A percentile compares a stretch with the other conserved stretches of the same genome.
These are phyloP conservation scores for Lutra lutra DNA, from an alignment of 2,797 vertebrate genomes.

Conservation along the genomic window DNA sequence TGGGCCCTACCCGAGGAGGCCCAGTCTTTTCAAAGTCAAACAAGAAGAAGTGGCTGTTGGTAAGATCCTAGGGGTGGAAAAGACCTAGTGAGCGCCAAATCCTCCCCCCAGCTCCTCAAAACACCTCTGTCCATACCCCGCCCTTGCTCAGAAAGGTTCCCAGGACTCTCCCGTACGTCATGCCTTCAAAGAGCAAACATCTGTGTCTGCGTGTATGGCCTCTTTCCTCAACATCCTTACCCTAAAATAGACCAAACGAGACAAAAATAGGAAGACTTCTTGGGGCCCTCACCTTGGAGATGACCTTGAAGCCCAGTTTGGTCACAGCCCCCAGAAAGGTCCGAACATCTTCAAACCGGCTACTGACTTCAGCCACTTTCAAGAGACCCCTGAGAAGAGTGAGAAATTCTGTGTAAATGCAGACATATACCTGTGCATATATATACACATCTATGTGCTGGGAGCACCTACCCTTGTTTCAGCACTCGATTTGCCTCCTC, in stretches of 20 bases:
- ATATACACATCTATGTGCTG: neutral
- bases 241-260: neutral
- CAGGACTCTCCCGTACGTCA: neutral
- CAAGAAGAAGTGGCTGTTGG: constrained; percentile 83
- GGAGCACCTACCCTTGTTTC: constrained; percentile 88
- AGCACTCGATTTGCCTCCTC: constrained; percentile 95
- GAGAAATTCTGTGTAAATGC: neutral
- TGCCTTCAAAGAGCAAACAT: neutral
- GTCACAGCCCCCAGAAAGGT: constrained; percentile 88
- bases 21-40: constrained; percentile 85
- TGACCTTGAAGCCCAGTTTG: constrained; percentile 91
- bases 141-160: constrained; percentile 39
- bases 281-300: constrained; percentile 89
- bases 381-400: constrained; percentile 89
- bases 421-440: accelerated
- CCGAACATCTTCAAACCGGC: constrained; percentile 91
- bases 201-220: neutral
- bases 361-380: constrained; percentile 95
- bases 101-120: constrained; percentile 1
- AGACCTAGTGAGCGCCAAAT: constrained; percentile 56
- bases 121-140: neutral
- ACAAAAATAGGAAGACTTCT: neutral
- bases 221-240: neutral
- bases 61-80: constrained; percentile 79
- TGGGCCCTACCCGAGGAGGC: constrained; percentile 66